Base-by-base conservation (phyloP, 1,140 invertebrate species). In the Saccostrea glomerata region DNA sequence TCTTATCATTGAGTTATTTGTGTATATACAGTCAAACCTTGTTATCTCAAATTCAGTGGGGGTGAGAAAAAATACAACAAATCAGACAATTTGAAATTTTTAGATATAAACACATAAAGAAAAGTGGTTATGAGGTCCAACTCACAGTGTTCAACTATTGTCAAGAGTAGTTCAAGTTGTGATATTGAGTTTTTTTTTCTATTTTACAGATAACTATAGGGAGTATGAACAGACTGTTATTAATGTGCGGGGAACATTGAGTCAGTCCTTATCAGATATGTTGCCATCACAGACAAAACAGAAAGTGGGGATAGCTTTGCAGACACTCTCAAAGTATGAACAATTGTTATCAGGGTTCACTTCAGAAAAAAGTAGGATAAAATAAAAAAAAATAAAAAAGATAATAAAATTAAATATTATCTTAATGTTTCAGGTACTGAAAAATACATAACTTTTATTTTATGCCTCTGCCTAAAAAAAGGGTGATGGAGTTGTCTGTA, bases 181-280 rank as follows among this genome's bases (percentile, higher is more conserved):
- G 73, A 15, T 60, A 60, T 60, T 20, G 15, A 60, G n/a, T 15
- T 17, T 1, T 0, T 60, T 60, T 86, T 86, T 91, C 1, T 60
- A 17, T 85, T 86, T 91, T 89, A 60, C 89, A 94, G 93, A 94
- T 63, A 92, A 91, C 12, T 93, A 91, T 86, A 84, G 92, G 30
- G 91, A 93, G 40, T 92, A 92, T 92, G 93, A 94, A 82, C 93
- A 94, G 89, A 90, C 91, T n/a, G 92, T 93, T 85, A 88, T 92
- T 60, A 93, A 93, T 89, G 91, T 92, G 1, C 88, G 92, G 30
- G 93, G 92, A 13, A 93, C 91, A 11, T 58, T 93, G 77, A 92
- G 90, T 82, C 93, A 93, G 85, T 63, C 93, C 13, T 86, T 89
- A 30, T 84, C 70, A 17, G 86, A 86, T 82, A 82, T 87, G 55